phyloP scores from a whole-genome alignment of 1,140 invertebrate species.

The Megalopta genalis region DNA sequence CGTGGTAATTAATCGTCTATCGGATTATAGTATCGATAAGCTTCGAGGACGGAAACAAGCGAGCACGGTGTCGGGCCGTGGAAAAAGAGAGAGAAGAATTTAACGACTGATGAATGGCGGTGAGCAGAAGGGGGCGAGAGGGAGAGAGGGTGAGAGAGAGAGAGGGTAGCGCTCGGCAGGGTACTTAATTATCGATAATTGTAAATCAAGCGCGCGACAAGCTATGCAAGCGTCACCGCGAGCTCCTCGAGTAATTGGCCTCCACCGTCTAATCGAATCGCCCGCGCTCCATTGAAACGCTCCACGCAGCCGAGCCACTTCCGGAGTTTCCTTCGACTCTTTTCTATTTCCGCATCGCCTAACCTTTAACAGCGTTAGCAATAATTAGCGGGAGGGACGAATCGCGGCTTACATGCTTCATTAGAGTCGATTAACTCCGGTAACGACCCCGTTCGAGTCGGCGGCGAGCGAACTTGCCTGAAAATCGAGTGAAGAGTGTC shows the following conservation, averaged over 20 bases:
- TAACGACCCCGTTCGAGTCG: constrained; percentile 10
- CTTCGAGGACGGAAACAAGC: not conserved
- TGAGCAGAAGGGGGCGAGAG: no score
- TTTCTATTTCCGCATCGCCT: not conserved
- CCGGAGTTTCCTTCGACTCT: not conserved
- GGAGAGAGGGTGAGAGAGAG: no score
- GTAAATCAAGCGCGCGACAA: constrained; percentile 53
- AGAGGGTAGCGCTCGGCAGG: not conserved
- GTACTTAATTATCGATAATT: constrained; percentile 64
- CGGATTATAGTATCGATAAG: constrained; percentile 45
- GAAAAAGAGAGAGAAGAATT: constrained; percentile 22
- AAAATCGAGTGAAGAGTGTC: not conserved
- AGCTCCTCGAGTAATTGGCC: constrained; percentile 54
- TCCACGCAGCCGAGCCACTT: not conserved
- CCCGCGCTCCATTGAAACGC: constrained; percentile 33
- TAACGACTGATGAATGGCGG: constrained; percentile 12
- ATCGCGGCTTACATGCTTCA: constrained; percentile 25
- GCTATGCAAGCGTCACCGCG: constrained; percentile 37
- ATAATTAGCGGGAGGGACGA: constrained; percentile 49
- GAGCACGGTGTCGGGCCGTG: not conserved
- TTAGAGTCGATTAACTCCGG: constrained; percentile 38
- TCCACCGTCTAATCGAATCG: constrained; percentile 38
- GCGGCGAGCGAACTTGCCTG: not conserved
- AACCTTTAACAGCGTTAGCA: constrained; percentile 48
- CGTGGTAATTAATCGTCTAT: constrained; percentile 58